A percentile compares a stretch with the other conserved stretches of the same genome.
Conservation (phyloP, 2,888 invertebrate genomes). For the Diloba caeruleocephala region DNA sequence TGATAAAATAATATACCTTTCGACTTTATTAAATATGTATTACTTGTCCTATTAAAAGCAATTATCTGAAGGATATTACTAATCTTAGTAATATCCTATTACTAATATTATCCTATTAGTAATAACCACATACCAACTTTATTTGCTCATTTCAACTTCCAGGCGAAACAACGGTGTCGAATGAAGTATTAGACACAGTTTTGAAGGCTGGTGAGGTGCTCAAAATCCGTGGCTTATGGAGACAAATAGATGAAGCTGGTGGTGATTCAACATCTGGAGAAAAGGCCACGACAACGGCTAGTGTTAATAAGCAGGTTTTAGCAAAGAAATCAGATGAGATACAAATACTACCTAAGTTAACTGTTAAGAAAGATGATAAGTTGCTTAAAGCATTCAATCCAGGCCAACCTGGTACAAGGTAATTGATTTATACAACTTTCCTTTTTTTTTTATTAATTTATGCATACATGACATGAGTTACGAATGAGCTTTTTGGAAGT, state of each 20-base stretch:
- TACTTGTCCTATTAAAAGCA: too few species aligned
- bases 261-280: slow-evolving; percentile 68
- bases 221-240: slow-evolving; percentile 94
- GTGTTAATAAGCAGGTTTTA: slow-evolving; percentile 67
- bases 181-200: slow-evolving; percentile 94
- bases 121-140: too few species aligned
- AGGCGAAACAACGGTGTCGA: slow-evolving; percentile 95
- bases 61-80: too few species aligned
- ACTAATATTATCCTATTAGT: too few species aligned
- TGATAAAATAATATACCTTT: too few species aligned
- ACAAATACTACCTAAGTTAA: slow-evolving; percentile 68
- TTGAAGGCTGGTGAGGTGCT: slow-evolving; percentile 94
- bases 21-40: too few species aligned
- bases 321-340: slow-evolving; percentile 74
- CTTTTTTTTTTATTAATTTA: background rate
- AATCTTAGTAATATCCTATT: too few species aligned
- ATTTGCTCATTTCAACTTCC: slow-evolving; percentile 28
- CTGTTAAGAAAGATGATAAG: slow-evolving; percentile 86
- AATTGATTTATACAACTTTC: slow-evolving; percentile 1
- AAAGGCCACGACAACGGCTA: slow-evolving; percentile 64
- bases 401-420: slow-evolving; percentile 77
- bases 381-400: slow-evolving; percentile 80
- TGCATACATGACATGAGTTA: too few species aligned
- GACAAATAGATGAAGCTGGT: slow-evolving; percentile 89
- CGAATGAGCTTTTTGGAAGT: too few species aligned